These are phyloP conservation scores for Tiliqua scincoides DNA, from an alignment of 2,113 vertebrate species.

Conservation along the genomic window DNA sequence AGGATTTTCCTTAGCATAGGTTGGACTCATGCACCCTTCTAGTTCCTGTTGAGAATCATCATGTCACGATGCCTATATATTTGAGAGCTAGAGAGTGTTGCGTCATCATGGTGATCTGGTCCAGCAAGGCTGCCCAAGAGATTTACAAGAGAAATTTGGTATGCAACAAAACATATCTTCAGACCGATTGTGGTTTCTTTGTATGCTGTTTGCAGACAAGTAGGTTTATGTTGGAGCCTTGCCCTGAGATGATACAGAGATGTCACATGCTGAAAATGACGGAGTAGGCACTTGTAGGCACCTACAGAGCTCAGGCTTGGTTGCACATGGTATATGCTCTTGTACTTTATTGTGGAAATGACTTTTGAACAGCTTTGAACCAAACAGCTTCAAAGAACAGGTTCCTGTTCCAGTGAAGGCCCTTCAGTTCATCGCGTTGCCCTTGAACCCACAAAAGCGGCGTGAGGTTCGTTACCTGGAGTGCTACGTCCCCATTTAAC, in stretches of 20 bases:
- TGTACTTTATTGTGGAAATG: not conserved
- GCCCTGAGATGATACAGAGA: not conserved
- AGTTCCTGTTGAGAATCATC: not conserved
- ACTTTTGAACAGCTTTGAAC: constrained; percentile 31
- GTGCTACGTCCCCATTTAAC: no score
- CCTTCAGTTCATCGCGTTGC: not conserved
- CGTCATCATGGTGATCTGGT: not conserved
- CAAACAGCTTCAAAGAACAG: not conserved
- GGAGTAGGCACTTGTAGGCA: not conserved
- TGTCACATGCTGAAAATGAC: not conserved
- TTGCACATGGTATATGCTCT: constrained; percentile 7
- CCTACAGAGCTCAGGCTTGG: constrained; percentile 21
- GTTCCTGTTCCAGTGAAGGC: not conserved
- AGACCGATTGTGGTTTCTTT: constrained; percentile 2
- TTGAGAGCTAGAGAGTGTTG: not conserved
- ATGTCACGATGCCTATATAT: not conserved
- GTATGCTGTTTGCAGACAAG: not conserved
- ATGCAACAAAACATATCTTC: not conserved
- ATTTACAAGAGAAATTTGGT: constrained; percentile 20
- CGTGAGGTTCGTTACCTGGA: no score
- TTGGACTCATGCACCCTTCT: not conserved
- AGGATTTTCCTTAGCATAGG: not conserved
- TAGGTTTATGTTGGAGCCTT: constrained; percentile 16
- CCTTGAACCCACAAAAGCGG: no score
- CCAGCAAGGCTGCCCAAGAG: not conserved